Conservation (phyloP, 2,888 invertebrate genomes). For the Disparrhopalites patrizii region DNA sequence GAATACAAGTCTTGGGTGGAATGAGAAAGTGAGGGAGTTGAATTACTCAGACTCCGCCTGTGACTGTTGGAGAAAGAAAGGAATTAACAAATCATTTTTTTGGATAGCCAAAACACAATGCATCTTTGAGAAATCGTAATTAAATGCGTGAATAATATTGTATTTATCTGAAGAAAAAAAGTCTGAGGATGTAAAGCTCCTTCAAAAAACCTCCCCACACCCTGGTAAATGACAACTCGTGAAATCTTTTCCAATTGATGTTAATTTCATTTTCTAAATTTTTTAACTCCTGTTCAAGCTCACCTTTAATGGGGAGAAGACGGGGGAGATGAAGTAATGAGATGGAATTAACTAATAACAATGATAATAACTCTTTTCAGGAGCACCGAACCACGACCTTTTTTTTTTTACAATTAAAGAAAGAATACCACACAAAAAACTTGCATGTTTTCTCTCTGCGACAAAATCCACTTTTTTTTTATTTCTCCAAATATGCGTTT, state of each 20-base stretch:
- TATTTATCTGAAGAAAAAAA: no score
- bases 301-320: not conserved
- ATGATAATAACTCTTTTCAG: not conserved
- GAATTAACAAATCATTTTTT: not conserved
- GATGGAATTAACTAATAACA: no score
- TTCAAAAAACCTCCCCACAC: not conserved
- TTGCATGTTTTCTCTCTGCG: no score
- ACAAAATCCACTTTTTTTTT: no score
- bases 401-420: not conserved
- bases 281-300: not conserved
- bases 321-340: no score
- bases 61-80: constrained; percentile 14
- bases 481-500: no score
- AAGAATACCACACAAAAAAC: no score
- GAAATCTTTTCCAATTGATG: not conserved
- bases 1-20: constrained; percentile 30
- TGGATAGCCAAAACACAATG: not conserved
- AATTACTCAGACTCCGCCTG: constrained; percentile 26
- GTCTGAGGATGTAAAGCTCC: no score
- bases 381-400: not conserved
- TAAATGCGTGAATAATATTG: no score
- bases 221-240: not conserved
- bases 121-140: no score
- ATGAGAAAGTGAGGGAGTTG: constrained; percentile 28
- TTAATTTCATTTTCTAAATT: no score